These are phyloP conservation scores for Scartelaos histophorus DNA, from an alignment of 2,113 vertebrate genomes.

Conservation along the genomic window DNA sequence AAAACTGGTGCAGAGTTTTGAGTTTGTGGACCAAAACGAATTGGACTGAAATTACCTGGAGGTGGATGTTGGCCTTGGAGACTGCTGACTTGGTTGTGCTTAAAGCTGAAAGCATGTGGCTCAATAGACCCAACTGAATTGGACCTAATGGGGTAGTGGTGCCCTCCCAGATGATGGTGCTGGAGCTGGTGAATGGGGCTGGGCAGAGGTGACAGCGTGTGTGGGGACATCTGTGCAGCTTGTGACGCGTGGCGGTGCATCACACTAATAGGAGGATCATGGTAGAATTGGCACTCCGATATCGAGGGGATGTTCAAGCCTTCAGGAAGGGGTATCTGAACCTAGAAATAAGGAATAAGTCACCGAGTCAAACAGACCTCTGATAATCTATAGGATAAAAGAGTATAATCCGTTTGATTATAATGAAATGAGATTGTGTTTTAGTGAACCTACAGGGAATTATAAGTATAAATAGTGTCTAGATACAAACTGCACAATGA, in stretches of 20 bases:
- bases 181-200: constrained; percentile 68
- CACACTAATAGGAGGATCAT: constrained; percentile 66
- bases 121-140: constrained; percentile 41
- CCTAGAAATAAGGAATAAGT: constrained; percentile 35
- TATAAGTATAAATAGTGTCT: too few relatives aligned
- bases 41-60: constrained; percentile 50
- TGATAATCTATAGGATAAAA: too few relatives aligned
- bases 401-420: too few relatives aligned
- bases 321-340: constrained; percentile 60
- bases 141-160: constrained; percentile 46
- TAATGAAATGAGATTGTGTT: too few relatives aligned
- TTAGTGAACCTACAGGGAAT: too few relatives aligned
- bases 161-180: constrained; percentile 64
- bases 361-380: not conserved
- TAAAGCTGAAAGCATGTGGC: constrained; percentile 47
- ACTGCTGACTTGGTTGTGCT: constrained; percentile 61
- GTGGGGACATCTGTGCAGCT: constrained; percentile 55
- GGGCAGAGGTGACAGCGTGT: constrained; percentile 53
- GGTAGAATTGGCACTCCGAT: constrained; percentile 73
- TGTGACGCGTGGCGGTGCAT: constrained; percentile 63
- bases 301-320: constrained; percentile 60
- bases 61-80: constrained; percentile 38
- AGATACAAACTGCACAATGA: too few relatives aligned
- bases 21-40: constrained; percentile 48
- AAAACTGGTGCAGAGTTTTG: constrained; percentile 72